These are phyloP conservation scores for Platycheirus albimanus DNA, from an alignment of 2,888 invertebrate genomes.

Conservation along the genomic window DNA sequence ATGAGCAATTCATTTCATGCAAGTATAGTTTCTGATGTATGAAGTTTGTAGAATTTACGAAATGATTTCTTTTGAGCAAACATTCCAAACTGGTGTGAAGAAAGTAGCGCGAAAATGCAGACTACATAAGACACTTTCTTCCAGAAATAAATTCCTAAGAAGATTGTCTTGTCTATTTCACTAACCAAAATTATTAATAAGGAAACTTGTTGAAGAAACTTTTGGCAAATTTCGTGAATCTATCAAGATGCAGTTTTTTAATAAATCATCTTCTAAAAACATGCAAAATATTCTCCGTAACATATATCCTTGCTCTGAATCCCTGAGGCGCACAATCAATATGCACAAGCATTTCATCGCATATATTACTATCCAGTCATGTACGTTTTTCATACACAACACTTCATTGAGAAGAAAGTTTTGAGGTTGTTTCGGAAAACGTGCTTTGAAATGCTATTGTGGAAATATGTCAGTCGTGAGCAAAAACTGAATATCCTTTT, in stretches of 20 bases:
- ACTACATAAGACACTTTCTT: too few relatives aligned
- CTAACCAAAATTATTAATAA: neutral
- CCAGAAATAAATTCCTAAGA: too few relatives aligned
- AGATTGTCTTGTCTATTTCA: neutral
- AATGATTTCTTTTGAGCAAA: too few relatives aligned
- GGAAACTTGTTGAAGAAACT: neutral
- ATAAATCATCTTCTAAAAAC: constrained; percentile 4
- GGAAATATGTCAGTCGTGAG: constrained; percentile 2
- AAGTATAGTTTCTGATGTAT: too few relatives aligned
- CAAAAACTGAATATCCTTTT: constrained; percentile 14
- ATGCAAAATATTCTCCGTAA: neutral
- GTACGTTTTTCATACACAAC: too few relatives aligned
- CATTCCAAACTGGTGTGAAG: too few relatives aligned
- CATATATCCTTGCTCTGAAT: neutral
- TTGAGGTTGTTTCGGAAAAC: neutral
- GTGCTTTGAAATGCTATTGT: neutral
- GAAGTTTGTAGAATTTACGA: too few relatives aligned
- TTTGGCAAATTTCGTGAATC: neutral
- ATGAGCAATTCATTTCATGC: too few relatives aligned
- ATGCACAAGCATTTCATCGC: neutral
- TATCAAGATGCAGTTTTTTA: neutral
- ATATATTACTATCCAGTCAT: too few relatives aligned
- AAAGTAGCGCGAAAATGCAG: too few relatives aligned
- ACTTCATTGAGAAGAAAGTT: too few relatives aligned
- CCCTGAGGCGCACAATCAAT: constrained; percentile 4